Evolutionary conservation across 2,888 invertebrate species (phyloP).

Genomic region (Argyresthia albistria): DNA sequence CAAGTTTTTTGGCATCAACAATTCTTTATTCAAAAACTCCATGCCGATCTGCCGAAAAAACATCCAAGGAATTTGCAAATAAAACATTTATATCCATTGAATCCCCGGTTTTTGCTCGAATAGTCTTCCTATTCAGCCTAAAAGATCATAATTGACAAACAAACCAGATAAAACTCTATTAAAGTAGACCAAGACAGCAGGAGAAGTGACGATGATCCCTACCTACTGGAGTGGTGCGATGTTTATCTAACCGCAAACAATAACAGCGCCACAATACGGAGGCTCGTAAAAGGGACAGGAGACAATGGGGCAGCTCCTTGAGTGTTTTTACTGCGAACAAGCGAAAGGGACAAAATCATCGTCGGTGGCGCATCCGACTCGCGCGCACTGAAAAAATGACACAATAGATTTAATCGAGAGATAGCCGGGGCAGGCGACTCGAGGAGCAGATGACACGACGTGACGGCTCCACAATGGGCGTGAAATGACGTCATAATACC

Average conservation of each 20-base stretch:
- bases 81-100: neutral
- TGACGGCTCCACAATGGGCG: slow-evolving; percentile 70
- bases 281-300: slow-evolving; percentile 65
- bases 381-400: slow-evolving; percentile 61
- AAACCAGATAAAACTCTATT: slow-evolving; percentile 46
- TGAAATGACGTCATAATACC: slow-evolving; percentile 72
- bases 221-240: slow-evolving; percentile 66
- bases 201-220: slow-evolving; percentile 66
- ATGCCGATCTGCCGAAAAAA: slow-evolving; percentile 18
- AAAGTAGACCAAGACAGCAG: slow-evolving; percentile 41
- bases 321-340: slow-evolving; percentile 64
- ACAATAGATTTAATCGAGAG: slow-evolving; percentile 70
- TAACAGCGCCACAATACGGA: slow-evolving; percentile 66
- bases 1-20: slow-evolving; percentile 35
- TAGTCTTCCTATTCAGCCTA: neutral
- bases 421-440: slow-evolving; percentile 68
- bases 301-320: slow-evolving; percentile 62
- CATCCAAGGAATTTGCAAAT: slow-evolving; percentile 21
- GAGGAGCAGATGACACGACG: slow-evolving; percentile 69
- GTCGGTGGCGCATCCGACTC: slow-evolving; percentile 69
- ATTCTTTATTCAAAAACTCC: slow-evolving; percentile 51
- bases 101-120: neutral
- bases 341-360: slow-evolving; percentile 62
- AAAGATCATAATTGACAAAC: slow-evolving; percentile 42
- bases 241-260: slow-evolving; percentile 70